Base-by-base conservation (phyloP, 2,888 invertebrate species). In the Rhamnusium bicolor region DNA sequence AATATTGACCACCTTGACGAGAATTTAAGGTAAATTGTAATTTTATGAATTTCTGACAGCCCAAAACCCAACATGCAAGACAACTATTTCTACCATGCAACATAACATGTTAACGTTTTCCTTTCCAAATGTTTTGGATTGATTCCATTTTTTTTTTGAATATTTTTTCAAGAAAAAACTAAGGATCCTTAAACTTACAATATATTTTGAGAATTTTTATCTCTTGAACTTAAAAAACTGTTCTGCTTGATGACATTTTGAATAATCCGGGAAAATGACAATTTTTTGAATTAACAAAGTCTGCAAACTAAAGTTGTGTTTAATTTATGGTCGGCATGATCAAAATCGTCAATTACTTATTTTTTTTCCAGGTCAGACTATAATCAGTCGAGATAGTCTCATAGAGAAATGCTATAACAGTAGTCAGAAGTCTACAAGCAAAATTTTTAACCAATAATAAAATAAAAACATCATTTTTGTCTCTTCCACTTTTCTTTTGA, bases 201-300 rank as follows among this genome's bases (percentile, higher is more conserved):
- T 40, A 65, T 32, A 54, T 32, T 63, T 49, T 63, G 63, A 63
- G 61, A 46, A 62, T 63, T 12, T n/a, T 46, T 18, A 12, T 18
- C 58, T 29, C 32, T 40, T 3, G 40, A 40, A 40, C n/a, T 40
- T 40, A 40, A 40, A 40, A 40, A 40, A 12, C 2, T 40, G 3
- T 40, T 4, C 12, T n/a, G n/a, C n/a, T 14, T 40, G n/a, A 40
- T 10, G n/a, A n/a, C 40, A 40, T 1, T 12, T 4, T n/a, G n/a
- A 3, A 40, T n/a, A 40, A 3, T 40, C 40, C 12, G 12, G 10
- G 12, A 12, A 40, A n/a, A 40, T 10, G 32, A 32, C 32, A 32
- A 12, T 32, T 32, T 40, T n/a, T n/a, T 12, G n/a, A 4, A 40
- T 12, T 32, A 10, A 32, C n/a, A 40, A 40, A 40, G 40, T 12